Base-by-base conservation (phyloP, 2,113 vertebrate species). In the Heterochromis multidens region DNA sequence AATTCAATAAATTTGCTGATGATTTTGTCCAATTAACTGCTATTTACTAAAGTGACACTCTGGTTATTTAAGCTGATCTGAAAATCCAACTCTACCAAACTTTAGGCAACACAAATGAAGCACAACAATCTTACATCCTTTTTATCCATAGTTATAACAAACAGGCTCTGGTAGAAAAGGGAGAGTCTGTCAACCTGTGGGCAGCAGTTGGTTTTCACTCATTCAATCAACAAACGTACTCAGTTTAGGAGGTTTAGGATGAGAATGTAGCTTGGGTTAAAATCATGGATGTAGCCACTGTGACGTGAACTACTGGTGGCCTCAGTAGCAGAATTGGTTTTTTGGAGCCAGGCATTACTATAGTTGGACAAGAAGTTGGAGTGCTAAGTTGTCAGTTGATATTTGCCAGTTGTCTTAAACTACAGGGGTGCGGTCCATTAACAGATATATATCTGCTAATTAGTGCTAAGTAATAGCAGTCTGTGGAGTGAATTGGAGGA, bases 281-380 rank as follows among this genome's bases (percentile, higher is more conserved):
- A 67, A 40, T 67, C 1, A 5, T 0, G 35, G 4, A 3, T 6
- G 11, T 8, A 8, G 21, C 35, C 62, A 43, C 62, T 0, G 35
- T 16, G 23, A 25, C n/a, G 2, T 25, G 35, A 10, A 33, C 1
- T 12, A 0, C 0, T 12, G 0, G 1, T 1, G 23, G 62, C 35
- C 23, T 0, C 0, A 40, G 0, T 5, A 65, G n/a, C 62, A 65
- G 23, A 19, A 65, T 21, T 0, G 12, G 21, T 12, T 40, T 65
- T 65, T 65, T 35, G n/a, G 1, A 40, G 23, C 35, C 62, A 40
- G 62, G 21, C 14, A 21, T 16, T 65, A 13, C 61, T 13, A 40
- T 0, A 63, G 61, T 13, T 1, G 21, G 61, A 63, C 1, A n/a
- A n/a, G n/a, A n/a, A n/a, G n/a, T n/a, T n/a, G n/a, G n/a, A n/a